A percentile compares a stretch with the other conserved stretches of the same genome.
Conservation (phyloP, 1,140 invertebrate species). For the Periplaneta americana region DNA sequence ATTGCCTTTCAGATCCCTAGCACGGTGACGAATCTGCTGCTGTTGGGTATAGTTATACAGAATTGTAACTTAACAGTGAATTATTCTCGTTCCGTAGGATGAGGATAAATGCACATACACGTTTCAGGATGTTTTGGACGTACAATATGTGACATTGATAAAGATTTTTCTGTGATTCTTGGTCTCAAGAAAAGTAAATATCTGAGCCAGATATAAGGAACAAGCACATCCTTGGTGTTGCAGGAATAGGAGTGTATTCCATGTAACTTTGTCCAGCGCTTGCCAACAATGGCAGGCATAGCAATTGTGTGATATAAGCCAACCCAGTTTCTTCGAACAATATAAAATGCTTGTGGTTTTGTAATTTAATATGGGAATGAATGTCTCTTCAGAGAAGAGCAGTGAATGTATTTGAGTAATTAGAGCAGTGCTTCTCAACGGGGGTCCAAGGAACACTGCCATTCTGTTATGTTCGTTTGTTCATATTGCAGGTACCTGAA, state of each 20-base stretch:
- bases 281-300: not conserved
- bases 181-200: not conserved
- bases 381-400: slow-evolving; percentile 6
- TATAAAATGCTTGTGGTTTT: not conserved
- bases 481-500: not conserved
- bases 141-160: not conserved
- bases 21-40: not conserved
- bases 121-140: not conserved
- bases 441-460: not conserved
- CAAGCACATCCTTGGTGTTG: not conserved
- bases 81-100: not conserved
- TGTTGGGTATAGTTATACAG: not conserved
- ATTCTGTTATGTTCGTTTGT: not conserved
- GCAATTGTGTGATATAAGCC: not conserved
- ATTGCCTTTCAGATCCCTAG: not conserved
- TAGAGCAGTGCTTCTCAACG: not conserved
- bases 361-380: not conserved
- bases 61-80: not conserved
- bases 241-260: not conserved
- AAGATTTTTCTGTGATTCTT: not conserved
- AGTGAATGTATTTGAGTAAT: not conserved
- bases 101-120: not conserved
- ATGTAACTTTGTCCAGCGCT: not conserved
- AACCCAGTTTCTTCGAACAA: not conserved
- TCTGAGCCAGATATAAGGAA: not conserved